Evolutionary conservation across 2,888 invertebrate species (phyloP), one percentile per base, ranked within the genome.

Genomic region (Lochmaea capreae): DNA sequence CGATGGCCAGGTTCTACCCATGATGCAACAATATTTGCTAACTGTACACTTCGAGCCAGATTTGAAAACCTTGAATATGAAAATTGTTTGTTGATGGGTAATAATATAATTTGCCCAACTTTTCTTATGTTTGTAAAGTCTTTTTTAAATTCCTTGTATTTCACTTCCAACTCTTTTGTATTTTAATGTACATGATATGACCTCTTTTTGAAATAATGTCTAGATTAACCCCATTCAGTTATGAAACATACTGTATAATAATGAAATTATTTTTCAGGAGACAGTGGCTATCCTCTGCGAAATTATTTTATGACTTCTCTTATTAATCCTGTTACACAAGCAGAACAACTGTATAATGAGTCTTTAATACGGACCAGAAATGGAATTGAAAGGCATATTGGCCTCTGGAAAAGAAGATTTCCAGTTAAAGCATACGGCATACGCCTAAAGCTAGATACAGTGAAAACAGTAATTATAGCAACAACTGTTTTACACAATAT

Each of bases 401-500:
- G 79, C 1, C 63, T 77, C 14, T 80, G 78, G 78, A 79, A 81
- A 72, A 26, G 75, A 58, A 54, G 79, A 46, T 81, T 80, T 76
- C 79, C 78, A 12, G 72, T 76, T 22, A 59, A 79, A 33, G 68
- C 78, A 6, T 73, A 76, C 68, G 79, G 78, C 26, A 33, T 77
- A 59, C 52, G 79, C 22, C 62, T 73, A 4, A 67, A 78, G 65
- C 22, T 74, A 54, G 49, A 75, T 18, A 78, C 73, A 39, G 66
- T 66, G 43, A 49, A 67, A 63, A 66, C 62, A 18, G 65, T 81
- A 39, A 78, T 81, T 61, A 66, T 76, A 52, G 79, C 78, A 49
- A 76, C 78, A 46, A 77, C 78, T 43, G 77, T 80, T 12, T 58
- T 81, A 49, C 77, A 80, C 46, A 81, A 80, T 65, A 75, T 78